These are phyloP conservation scores for Labrus mixtus DNA, from an alignment of 2,113 vertebrate species.

Conservation along the genomic window DNA sequence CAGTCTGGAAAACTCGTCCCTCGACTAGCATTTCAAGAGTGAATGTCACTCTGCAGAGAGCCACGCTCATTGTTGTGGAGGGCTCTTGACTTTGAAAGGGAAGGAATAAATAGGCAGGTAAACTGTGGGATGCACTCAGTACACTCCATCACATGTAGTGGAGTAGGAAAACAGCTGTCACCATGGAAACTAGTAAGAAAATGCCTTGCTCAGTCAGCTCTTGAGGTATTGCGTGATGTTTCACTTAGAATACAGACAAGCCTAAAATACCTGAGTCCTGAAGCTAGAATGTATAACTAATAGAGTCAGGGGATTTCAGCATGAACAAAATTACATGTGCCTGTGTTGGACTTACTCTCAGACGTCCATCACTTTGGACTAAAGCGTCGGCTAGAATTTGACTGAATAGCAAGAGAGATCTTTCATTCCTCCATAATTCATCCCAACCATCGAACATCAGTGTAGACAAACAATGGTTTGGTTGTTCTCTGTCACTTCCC, in stretches of 20 bases:
- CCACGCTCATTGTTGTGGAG: conserved; percentile 14
- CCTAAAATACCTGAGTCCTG: background rate
- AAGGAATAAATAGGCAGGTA: conserved; percentile 13
- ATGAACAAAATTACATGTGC: background rate
- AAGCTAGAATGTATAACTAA: background rate
- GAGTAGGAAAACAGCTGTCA: conserved; percentile 25
- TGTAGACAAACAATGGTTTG: background rate
- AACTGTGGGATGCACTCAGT: conserved; percentile 10
- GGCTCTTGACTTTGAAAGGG: conserved; percentile 29
- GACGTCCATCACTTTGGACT: too few relatives aligned
- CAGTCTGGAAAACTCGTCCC: background rate
- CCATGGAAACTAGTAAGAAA: conserved; percentile 25
- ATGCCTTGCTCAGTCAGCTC: background rate
- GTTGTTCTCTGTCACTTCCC: background rate
- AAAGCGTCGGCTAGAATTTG: too few relatives aligned
- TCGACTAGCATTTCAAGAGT: background rate
- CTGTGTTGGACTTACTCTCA: too few relatives aligned
- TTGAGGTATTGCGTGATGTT: background rate
- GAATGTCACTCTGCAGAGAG: background rate
- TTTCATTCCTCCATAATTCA: background rate
- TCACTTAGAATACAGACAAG: background rate
- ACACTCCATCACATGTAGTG: background rate
- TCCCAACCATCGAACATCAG: background rate
- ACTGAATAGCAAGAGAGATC: background rate
- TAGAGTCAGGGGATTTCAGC: background rate